Evolutionary conservation across 2,888 invertebrate species (phyloP), one percentile per base, ranked within the genome.

Genomic region (Dasypogon diadema): DNA sequence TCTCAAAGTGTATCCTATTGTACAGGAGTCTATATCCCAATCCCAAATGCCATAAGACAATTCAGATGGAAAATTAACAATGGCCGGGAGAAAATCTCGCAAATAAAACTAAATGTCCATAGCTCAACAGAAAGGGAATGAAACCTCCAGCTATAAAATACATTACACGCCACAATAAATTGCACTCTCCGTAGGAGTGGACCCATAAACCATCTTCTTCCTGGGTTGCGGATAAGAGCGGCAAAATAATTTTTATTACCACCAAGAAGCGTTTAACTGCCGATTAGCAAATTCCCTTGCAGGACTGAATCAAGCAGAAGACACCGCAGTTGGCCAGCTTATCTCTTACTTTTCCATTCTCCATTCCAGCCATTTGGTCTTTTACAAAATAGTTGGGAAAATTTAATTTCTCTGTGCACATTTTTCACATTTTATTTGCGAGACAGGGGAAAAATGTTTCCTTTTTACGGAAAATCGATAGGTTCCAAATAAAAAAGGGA

Each of bases 31-130:
- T n/a, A n/a, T n/a, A 26, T 14, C 8, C 14, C 12, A 5, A 14
- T 18, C 21, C 18, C 18, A 10, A 14, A 34, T 37, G n/a, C 34
- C 60, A 22, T 37, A 60, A 60, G 60, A 18, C 60, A 60, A 60
- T 60, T 60, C 60, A 60, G 21, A 37, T 60, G 60, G 60, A 60
- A 60, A 60, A 60, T 60, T 60, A 60, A 60, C 60, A 60, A 60
- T 60, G 60, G 60, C 6, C 37, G 18, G 16, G 16, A 26, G 37
- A 21, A 37, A 37, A 12, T 37, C 18, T 60, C 42, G 21, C 37
- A 60, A 60, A 18, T 14, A 58, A 30, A 1, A 34, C 30, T 37
- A 37, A 37, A 58, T 58, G 58, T 58, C 14, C 60, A 21, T 18
- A 18, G 37, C 22, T 21, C 34, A 37, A 18, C 60, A 18, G 18